These are phyloP conservation scores for Pseudorectes ferrugineus DNA, from an alignment of 2,113 vertebrate species.

Conservation along the genomic window DNA sequence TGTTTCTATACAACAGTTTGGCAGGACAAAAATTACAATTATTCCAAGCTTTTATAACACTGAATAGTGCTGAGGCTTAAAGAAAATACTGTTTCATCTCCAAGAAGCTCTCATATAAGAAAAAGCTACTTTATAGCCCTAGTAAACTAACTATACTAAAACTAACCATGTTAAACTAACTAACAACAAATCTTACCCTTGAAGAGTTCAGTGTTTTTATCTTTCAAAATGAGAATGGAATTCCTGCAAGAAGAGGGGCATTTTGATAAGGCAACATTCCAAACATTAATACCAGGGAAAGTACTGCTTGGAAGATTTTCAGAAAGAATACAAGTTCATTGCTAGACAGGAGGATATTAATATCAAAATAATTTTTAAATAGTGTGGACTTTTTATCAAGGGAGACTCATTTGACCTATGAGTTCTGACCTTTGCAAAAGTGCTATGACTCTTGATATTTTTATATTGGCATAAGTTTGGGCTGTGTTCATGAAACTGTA, in stretches of 20 bases:
- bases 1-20: background rate
- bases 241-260: background rate
- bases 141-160: background rate
- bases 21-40: background rate
- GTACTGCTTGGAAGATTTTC: background rate
- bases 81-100: background rate
- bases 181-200: background rate
- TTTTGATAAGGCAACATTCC: background rate
- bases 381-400: background rate
- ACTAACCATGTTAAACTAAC: background rate
- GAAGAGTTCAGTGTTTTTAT: background rate
- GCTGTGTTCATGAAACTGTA: background rate
- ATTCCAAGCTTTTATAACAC: background rate
- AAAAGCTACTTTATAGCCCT: background rate
- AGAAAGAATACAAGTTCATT: background rate
- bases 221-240: background rate
- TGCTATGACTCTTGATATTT: background rate
- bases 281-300: background rate
- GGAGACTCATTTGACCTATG: background rate
- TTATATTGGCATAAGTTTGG: background rate
- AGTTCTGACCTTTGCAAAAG: background rate
- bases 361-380: background rate
- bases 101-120: background rate
- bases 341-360: background rate
- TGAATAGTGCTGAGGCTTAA: background rate